Evolutionary conservation across 2,797 vertebrate species (phyloP), one percentile per base, ranked within the genome.

Genomic region (Mastacembelus armatus): DNA sequence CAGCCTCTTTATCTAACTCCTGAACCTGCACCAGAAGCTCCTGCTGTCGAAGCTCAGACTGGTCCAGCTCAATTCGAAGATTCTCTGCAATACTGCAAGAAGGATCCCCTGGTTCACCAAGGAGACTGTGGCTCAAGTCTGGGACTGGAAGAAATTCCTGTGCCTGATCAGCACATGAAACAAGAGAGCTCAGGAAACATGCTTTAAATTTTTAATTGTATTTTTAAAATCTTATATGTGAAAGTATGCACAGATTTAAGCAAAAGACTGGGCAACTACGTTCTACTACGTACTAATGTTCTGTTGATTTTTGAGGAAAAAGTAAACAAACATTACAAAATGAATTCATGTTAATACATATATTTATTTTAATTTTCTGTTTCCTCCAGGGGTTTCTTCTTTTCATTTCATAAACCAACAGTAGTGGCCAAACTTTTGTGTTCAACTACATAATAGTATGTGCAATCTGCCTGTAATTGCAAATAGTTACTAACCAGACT

Each of bases 61-160:
- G 96, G 85, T 98, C 96, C 5, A 98, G 95, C 72, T 97, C 95
- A 27, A 95, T 72, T 51, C 93, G 95, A 81, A 98, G 94, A 78
- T 95, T 95, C 16, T 98, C 97, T 0, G 94, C 93, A 10, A 93
- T 81, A 54, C 91, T 95, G 70, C 93, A 89, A 11, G 84, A 48
- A 42, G 91, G 86, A 2, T 97, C 95, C 0, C 56, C 91, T 7
- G 92, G 76, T 12, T 92, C 90, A 10, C 80, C 83, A 11, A 94
- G 93, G 10, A 96, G 57, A 70, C 92, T 91, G 65, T 86, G 95
- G 68, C 88, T 93, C 48, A 92, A 71, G 51, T 98, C 96, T 10
- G 94, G 89, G 64, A 92, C 89, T 56, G 93, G 93, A 49, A 88
- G 76, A 81, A 92, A 91, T 47, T 98, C 96, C 71, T 93, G 95